Conservation (phyloP, 2,113 vertebrate species). For the Thoracochromis brauschi region DNA sequence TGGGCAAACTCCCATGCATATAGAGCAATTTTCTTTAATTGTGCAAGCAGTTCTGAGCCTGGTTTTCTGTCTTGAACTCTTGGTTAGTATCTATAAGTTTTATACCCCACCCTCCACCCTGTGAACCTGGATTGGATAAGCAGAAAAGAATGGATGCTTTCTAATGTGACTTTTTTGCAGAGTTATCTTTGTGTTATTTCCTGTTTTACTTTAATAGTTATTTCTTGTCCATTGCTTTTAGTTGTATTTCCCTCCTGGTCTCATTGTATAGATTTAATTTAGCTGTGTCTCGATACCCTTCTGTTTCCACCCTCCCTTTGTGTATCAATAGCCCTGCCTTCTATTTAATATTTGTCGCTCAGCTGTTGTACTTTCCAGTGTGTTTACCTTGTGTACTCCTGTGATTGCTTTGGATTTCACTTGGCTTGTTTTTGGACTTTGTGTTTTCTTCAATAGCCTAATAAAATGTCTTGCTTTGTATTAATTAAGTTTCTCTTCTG, state of each 20-base stretch:
- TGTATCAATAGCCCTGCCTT: not conserved
- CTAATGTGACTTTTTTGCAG: not conserved
- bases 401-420: not conserved
- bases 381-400: not conserved
- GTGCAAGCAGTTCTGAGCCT: not conserved
- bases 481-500: not conserved
- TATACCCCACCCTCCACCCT: not conserved
- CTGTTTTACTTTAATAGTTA: not conserved
- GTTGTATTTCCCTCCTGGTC: not conserved
- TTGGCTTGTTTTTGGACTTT: not conserved
- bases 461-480: not conserved
- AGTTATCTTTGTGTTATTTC: not conserved
- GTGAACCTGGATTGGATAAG: not conserved
- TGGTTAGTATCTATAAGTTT: not conserved
- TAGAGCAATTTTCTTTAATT: accelerated
- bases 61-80: not conserved
- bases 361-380: not conserved
- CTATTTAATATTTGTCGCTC: not conserved
- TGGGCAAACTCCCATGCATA: too few species aligned
- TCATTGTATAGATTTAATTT: not conserved
- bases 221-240: not conserved
- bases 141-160: not conserved
- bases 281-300: not conserved
- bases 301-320: not conserved
- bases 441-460: not conserved